Evolutionary conservation across 2,113 vertebrate species (phyloP), one percentile per base, ranked within the genome.

Genomic region (Vombatus ursinus): DNA sequence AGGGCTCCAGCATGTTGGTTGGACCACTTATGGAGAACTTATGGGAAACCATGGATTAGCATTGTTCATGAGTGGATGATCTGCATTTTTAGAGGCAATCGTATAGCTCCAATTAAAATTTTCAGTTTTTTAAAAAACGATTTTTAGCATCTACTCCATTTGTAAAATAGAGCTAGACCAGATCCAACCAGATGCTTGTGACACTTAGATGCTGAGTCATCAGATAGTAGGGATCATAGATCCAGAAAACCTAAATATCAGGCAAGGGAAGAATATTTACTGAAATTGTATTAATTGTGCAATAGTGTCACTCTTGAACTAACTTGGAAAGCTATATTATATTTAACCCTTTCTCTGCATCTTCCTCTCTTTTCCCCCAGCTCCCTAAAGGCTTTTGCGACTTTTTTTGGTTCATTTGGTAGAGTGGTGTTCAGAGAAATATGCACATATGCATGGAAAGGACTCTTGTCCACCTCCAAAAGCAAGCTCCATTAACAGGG

Each of bases 381-480:
- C 6, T 84, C 2, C n/a, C 68, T 44, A 84, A 84, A n/a, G 44
- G n/a, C 19, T n/a, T 44, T 84, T 2, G n/a, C 19, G 68, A 84
- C n/a, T 23, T 44, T 44, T 84, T n/a, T 19, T 37, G n/a, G 68
- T 14, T 23, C 19, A 84, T 84, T 84, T 84, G 37, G 14, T 84
- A 44, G 68, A 44, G n/a, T 61, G 12, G 31, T n/a, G 12, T 37
- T 68, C n/a, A 89, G 54, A 92, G 19, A 92, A 95, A 94, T n/a
- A 77, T 77, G 61, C 31, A 77, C 19, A 1, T 14, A 37, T 91
- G 37, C 31, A 51, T 22, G 52, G 52, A 95, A 51, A 84, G n/a
- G 50, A 47, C 1, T 23, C 26, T 31, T 89, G 44, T 96, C 26
- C n/a, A 90, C 96, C 95, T 95, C 52, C 94, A 92, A 92, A 92